Percentiles rank a stretch among this genome's conserved stretches.
Conservation (phyloP, 2,113 vertebrate species). For the Diphyllodes magnificus region DNA sequence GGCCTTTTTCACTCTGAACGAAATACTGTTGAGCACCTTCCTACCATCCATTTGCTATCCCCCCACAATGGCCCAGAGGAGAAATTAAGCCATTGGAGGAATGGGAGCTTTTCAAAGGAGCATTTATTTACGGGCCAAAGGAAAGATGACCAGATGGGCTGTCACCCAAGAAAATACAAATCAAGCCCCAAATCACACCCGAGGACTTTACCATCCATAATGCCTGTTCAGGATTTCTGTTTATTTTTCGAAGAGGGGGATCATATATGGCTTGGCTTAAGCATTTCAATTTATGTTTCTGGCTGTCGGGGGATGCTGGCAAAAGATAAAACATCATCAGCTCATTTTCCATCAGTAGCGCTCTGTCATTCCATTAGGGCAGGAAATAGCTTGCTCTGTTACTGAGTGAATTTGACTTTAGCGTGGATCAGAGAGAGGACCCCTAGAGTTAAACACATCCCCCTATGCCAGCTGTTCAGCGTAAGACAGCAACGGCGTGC, state of each 20-base stretch:
- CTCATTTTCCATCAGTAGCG: constrained; percentile 57
- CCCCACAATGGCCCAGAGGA: not conserved
- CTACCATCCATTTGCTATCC: constrained; percentile 4
- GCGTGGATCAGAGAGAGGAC: constrained; percentile 6
- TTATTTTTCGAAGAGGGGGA: constrained; percentile 29
- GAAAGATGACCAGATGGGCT: constrained; percentile 42
- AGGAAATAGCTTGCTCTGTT: constrained; percentile 50
- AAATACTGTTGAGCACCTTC: constrained; percentile 31
- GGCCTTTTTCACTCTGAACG: not conserved
- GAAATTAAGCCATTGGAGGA: constrained; percentile 4
- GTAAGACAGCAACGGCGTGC: not conserved
- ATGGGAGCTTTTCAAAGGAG: constrained; percentile 20
- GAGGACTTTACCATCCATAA: not conserved
- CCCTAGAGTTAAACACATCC: constrained; percentile 33
- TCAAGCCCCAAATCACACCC: constrained; percentile 8
- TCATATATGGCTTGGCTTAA: constrained; percentile 47
- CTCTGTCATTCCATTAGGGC: constrained; percentile 58
- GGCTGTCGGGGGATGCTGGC: constrained; percentile 48
- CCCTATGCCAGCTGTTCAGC: constrained; percentile 11
- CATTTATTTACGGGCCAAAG: not conserved
- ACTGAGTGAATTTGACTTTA: constrained; percentile 54
- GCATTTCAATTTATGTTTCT: constrained; percentile 54
- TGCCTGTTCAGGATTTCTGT: constrained; percentile 36
- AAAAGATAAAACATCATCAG: constrained; percentile 59
- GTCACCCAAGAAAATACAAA: constrained; percentile 45